These are phyloP conservation scores for Philotrypesis tridentata DNA, from an alignment of 1,140 invertebrate genomes.

Conservation along the genomic window DNA sequence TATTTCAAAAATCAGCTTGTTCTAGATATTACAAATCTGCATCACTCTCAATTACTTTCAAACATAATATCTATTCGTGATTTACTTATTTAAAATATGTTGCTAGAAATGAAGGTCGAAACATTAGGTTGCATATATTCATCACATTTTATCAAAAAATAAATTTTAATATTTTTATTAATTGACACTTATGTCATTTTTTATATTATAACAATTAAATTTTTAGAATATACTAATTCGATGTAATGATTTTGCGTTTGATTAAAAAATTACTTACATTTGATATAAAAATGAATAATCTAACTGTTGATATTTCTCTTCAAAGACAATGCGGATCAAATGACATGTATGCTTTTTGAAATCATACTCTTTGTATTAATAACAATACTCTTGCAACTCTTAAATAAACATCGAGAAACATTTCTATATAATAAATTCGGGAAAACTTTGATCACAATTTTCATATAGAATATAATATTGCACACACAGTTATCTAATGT, in stretches of 20 bases:
- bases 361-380: neutral
- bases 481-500: slow-evolving; percentile 2
- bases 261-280: neutral
- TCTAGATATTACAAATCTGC: slow-evolving; percentile 9
- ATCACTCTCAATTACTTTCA: neutral
- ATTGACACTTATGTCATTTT: neutral
- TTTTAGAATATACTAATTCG: slow-evolving; percentile 1
- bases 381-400: neutral
- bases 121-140: neutral
- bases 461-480: slow-evolving; percentile 13
- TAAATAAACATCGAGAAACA: neutral
- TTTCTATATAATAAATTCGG: slow-evolving; percentile 26
- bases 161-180: slow-evolving; percentile 3
- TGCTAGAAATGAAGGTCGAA: neutral
- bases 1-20: neutral
- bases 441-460: slow-evolving; percentile 20
- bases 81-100: neutral
- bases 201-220: neutral
- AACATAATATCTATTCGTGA: neutral
- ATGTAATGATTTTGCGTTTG: neutral
- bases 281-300: neutral
- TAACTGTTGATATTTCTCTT: neutral
- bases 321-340: neutral
- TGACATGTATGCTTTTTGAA: neutral
- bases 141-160: neutral